A percentile compares a stretch with the other conserved stretches of the same genome.
These are phyloP conservation scores for Lithobates sylvaticus DNA, from an alignment of 2,797 vertebrate genomes.

Conservation along the genomic window DNA sequence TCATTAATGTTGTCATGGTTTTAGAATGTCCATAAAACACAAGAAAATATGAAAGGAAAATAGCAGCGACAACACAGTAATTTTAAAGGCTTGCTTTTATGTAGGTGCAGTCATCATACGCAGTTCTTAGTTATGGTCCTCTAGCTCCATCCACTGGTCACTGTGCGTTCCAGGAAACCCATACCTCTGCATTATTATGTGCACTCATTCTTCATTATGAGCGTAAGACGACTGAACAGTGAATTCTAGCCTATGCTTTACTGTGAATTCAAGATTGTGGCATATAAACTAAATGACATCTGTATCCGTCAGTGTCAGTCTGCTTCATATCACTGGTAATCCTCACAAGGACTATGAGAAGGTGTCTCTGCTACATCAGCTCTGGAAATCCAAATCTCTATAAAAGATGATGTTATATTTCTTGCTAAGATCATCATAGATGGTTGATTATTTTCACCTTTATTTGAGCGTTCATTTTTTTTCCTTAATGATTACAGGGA, in stretches of 20 bases:
- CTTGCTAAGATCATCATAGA: background rate
- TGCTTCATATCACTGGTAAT: background rate
- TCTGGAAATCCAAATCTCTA: background rate
- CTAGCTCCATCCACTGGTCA: conserved; percentile 74
- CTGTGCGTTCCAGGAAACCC: conserved; percentile 50
- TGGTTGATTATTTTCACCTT: too few relatives aligned
- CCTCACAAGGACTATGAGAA: background rate
- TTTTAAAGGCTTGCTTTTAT: conserved; percentile 50
- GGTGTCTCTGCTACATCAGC: background rate
- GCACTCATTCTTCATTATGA: background rate
- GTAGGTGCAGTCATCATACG: conserved; percentile 30
- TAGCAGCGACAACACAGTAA: conserved; percentile 57
- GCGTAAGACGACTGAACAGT: background rate
- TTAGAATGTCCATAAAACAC: conserved; percentile 44
- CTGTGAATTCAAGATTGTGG: background rate
- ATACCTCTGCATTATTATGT: background rate
- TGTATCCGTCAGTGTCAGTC: background rate
- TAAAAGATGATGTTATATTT: background rate
- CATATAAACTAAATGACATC: conserved; percentile 2
- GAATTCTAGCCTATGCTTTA: background rate
- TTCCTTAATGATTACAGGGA: too few relatives aligned
- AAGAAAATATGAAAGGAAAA: conserved; percentile 55
- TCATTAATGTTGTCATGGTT: conserved; percentile 59
- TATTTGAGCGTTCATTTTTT: too few relatives aligned
- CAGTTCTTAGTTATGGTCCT: conserved; percentile 59